A percentile compares a stretch with the other conserved stretches of the same genome.
Conservation (phyloP, 2,888 invertebrate species). For the Sarcophaga rosellei region DNA sequence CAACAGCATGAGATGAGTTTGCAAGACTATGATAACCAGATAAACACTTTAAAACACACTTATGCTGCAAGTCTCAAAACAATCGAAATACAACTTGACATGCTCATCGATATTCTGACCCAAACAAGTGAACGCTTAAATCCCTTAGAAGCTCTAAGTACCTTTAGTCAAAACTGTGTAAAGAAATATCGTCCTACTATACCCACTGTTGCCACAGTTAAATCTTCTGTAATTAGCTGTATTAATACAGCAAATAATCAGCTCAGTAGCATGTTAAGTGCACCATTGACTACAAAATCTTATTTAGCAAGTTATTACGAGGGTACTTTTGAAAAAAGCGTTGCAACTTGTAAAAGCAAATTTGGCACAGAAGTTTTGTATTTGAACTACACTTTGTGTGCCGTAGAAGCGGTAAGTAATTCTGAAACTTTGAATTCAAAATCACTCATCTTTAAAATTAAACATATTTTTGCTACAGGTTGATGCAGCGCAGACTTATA, state of each 20-base stretch:
- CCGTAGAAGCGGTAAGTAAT: slow-evolving; percentile 62
- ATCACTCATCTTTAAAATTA: background rate
- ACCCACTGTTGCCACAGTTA: slow-evolving; percentile 34
- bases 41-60: slow-evolving; percentile 33
- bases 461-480: background rate
- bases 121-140: slow-evolving; percentile 52
- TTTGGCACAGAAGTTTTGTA: background rate
- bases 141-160: slow-evolving; percentile 57
- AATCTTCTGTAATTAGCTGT: slow-evolving; percentile 48
- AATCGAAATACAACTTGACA: slow-evolving; percentile 30
- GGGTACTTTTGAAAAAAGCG: slow-evolving; percentile 26
- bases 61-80: slow-evolving; percentile 39
- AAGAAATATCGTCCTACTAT: slow-evolving; percentile 58
- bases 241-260: slow-evolving; percentile 29
- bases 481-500: slow-evolving; percentile 7
- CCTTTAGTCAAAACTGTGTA: slow-evolving; percentile 63
- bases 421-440: background rate
- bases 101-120: slow-evolving; percentile 35
- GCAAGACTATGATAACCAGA: slow-evolving; percentile 30
- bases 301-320: slow-evolving; percentile 63
- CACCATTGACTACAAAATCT: slow-evolving; percentile 6
- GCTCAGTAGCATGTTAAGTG: slow-evolving; percentile 1
- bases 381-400: slow-evolving; percentile 65
- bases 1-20: slow-evolving; percentile 62
- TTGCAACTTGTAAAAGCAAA: slow-evolving; percentile 51